Base-by-base conservation (phyloP, 2,888 invertebrate species). In the Hedychridium roseum region DNA sequence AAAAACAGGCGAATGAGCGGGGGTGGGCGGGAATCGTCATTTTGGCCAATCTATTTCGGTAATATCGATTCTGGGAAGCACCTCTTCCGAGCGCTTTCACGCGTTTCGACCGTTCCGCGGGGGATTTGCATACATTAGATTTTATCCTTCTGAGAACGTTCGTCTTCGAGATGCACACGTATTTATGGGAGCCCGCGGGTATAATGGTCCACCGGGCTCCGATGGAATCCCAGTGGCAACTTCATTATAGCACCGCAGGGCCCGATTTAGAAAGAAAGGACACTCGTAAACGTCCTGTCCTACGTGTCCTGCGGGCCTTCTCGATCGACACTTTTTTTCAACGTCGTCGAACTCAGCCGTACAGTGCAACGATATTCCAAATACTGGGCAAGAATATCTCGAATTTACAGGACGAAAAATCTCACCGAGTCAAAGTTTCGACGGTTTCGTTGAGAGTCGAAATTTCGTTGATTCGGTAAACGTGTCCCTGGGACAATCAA, bases 101-200 rank as follows among this genome's bases (percentile, higher is more conserved):
- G 60, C 43, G 41, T 56, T 48, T 42, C 43, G 37, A 28, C 50
- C 55, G 46, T 47, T 37, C 51, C 34, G 41, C 3, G 44, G n/a
- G n/a, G 74, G 78, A 78, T 78, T 78, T 76, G 74, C 78, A 78
- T 78, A 78, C 71, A 77, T 78, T 78, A 77, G 70, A 73, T 73
- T 74, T 78, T 77, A 78, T 78, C 76, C 74, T 78, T 78, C 78
- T 69, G 66, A 71, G 77, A 78, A 78, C 69, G 69, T 73, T 64
- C 70, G 65, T 74, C 74, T 69, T 66, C 66, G 56, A 52, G 61
- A 65, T 66, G 65, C 64, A 55, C 61, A 47, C 46, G 70, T 73
- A 73, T 76, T 76, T 74, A 73, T 71, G 72, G 60, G 56, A 47
- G 56, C 27, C 50, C 50, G 45, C 15, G n/a, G n/a, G 38, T 46